Conservation (phyloP, 2,113 vertebrate species). For the Buteo buteo region DNA sequence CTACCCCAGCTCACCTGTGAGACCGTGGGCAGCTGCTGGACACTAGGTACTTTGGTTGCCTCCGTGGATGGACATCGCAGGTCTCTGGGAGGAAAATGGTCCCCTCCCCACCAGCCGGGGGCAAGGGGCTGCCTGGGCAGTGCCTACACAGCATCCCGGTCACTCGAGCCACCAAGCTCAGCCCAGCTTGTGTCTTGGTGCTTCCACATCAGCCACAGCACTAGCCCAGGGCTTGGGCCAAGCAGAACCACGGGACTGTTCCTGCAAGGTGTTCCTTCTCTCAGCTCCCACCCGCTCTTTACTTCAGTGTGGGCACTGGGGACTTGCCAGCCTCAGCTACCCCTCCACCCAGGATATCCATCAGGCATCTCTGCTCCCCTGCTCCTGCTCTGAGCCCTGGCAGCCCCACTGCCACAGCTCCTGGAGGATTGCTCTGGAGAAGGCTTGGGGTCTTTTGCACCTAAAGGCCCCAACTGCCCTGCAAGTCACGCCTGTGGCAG, state of each 20-base stretch:
- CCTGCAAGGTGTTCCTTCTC: not conserved
- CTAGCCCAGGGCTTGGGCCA: not conserved
- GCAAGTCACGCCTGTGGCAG: not conserved
- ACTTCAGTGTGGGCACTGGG: not conserved
- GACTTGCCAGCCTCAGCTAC: not conserved
- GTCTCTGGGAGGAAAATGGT: not conserved
- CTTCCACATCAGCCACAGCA: not conserved
- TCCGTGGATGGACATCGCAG: not conserved
- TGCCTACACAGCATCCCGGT: not conserved
- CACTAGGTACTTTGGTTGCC: not conserved
- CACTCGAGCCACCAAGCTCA: not conserved
- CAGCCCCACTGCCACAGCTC: not conserved
- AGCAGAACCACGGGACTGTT: not conserved
- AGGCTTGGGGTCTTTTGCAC: not conserved
- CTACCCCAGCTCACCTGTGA: not conserved
- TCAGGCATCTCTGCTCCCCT: not conserved
- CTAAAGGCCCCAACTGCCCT: not conserved
- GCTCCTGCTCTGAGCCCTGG: not conserved
- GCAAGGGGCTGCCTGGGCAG: not conserved
- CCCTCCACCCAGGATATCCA: too few relatives aligned
- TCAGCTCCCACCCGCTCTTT: not conserved
- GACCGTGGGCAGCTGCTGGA: not conserved
- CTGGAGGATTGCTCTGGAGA: not conserved
- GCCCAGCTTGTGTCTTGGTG: not conserved
- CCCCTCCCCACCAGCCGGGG: not conserved